Evolutionary conservation across 2,888 invertebrate species (phyloP).

Genomic region (Lymantria monacha): DNA sequence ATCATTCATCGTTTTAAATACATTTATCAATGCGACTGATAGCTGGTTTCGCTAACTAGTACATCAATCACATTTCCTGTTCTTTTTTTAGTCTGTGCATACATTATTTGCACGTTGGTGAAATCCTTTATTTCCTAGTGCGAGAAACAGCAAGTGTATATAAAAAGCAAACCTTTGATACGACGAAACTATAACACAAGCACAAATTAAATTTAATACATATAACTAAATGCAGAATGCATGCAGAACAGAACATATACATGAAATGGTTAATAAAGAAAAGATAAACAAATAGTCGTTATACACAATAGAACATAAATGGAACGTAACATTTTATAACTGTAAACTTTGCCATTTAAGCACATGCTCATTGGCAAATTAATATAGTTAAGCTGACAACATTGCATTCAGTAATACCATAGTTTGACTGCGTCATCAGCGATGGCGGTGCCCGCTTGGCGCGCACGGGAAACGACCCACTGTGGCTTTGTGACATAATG

Average conservation of each 20-base stretch:
- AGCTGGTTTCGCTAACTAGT: too few species aligned
- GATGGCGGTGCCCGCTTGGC: conserved; percentile 49
- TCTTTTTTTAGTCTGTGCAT: too few species aligned
- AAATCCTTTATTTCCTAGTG: too few species aligned
- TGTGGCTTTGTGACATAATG: conserved; percentile 76
- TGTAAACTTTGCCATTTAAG: conserved; percentile 17
- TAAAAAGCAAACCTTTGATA: too few species aligned
- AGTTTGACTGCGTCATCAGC: conserved; percentile 74
- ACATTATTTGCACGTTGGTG: too few species aligned
- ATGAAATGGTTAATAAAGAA: neutral
- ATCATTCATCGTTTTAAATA: too few species aligned
- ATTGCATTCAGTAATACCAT: conserved; percentile 62
- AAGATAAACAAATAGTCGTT: neutral
- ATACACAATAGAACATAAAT: neutral
- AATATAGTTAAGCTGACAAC: conserved; percentile 44
- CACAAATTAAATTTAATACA: neutral
- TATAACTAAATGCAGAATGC: too few species aligned
- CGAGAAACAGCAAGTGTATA: too few species aligned
- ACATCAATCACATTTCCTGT: too few species aligned
- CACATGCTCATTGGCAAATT: conserved; percentile 27
- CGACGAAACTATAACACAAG: too few species aligned
- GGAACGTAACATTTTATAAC: neutral
- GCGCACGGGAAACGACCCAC: conserved; percentile 68
- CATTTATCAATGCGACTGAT: too few species aligned
- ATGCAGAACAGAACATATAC: neutral